Base-by-base conservation (phyloP, 30 jellyfish, hydroid and myxozoan species). In the Aurelia aurita complex sp. Pacific region DNA sequence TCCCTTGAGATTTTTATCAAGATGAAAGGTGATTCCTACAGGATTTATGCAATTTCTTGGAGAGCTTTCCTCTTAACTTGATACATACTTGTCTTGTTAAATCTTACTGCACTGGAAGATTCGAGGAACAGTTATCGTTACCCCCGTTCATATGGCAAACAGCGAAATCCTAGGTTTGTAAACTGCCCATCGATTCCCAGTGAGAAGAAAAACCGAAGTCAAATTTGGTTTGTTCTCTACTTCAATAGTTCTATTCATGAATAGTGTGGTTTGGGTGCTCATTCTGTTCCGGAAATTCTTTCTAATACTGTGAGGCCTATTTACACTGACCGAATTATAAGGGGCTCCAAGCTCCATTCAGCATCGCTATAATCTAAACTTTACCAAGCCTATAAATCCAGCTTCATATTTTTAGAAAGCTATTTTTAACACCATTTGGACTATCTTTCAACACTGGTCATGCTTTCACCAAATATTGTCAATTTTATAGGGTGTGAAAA, bases 271-370 rank as follows among this genome's bases (percentile, higher is more conserved):
- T 51, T 32, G 5, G 64, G 80, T 57, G 80, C 63, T 70, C 80
- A 36, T 70, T 70, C 80, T 32, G 80, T 70, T 70, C 80, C 61
- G 80, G 80, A 70, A 70, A 70, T 51, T 35, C 63, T 70, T 35
- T 70, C 64, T 70, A 16, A 16, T 23, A 19, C 35, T 66, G 35
- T 38, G 10, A 32, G 57, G 43, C 38, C 80, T 43, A 43, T 32
- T 70, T 70, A 32, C 34, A 53, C 57, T 35, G 67, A 70, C 80
- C 61, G 57, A 70, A 70, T 70, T 70, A 70, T 35, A 33, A 70
- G 33, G 61, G 52, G 33, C 61, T 32, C 43, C 63, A 32, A 19
- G 33, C 61, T 32, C 43, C 63, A 32, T 43, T 38, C 80, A 36
- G 38, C 57, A 51, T 70, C 42, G 33, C 80, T 33, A 5, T 14